phyloP scores from a whole-genome alignment of 2,888 invertebrate genomes.

The Xestia rhomboidea region DNA sequence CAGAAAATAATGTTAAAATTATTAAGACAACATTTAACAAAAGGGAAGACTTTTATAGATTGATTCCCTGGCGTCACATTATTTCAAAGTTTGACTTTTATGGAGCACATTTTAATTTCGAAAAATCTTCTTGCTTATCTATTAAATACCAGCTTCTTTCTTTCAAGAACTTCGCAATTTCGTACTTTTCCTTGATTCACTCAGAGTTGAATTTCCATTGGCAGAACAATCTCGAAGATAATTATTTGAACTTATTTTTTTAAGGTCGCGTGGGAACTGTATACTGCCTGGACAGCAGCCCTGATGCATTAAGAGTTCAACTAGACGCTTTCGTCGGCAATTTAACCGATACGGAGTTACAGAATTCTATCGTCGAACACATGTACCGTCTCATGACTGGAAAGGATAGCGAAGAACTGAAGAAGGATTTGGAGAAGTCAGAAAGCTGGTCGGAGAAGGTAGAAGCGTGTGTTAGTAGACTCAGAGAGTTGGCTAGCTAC shows the following conservation, averaged over 20 bases:
- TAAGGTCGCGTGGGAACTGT: slow-evolving; percentile 75
- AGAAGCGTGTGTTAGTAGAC: slow-evolving; percentile 62
- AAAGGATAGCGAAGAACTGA: slow-evolving; percentile 53
- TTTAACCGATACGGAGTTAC: slow-evolving; percentile 67
- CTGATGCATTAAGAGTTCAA: slow-evolving; percentile 73
- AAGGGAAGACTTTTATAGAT: slow-evolving; percentile 43
- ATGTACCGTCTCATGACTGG: slow-evolving; percentile 70
- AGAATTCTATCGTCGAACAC: slow-evolving; percentile 70
- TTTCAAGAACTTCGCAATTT: not conserved
- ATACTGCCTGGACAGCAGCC: slow-evolving; percentile 78
- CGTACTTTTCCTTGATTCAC: not conserved
- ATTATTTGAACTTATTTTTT: slow-evolving; percentile 43
- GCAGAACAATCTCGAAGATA: slow-evolving; percentile 9
- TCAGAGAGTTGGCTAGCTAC: slow-evolving; percentile 62
- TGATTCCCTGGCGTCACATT: slow-evolving; percentile 58
- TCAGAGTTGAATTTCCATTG: slow-evolving; percentile 28
- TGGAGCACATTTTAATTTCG: slow-evolving; percentile 53
- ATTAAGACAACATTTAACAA: slow-evolving; percentile 40
- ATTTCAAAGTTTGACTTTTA: slow-evolving; percentile 59
- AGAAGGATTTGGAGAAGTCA: slow-evolving; percentile 58
- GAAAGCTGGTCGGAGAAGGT: slow-evolving; percentile 69
- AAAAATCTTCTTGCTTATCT: slow-evolving; percentile 49
- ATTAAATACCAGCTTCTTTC: slow-evolving; percentile 38
- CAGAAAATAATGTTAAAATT: slow-evolving; percentile 30
- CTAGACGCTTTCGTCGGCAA: slow-evolving; percentile 59